These are phyloP conservation scores for Nasonovia ribisnigri DNA, from an alignment of 2,888 invertebrate species.

Conservation along the genomic window DNA sequence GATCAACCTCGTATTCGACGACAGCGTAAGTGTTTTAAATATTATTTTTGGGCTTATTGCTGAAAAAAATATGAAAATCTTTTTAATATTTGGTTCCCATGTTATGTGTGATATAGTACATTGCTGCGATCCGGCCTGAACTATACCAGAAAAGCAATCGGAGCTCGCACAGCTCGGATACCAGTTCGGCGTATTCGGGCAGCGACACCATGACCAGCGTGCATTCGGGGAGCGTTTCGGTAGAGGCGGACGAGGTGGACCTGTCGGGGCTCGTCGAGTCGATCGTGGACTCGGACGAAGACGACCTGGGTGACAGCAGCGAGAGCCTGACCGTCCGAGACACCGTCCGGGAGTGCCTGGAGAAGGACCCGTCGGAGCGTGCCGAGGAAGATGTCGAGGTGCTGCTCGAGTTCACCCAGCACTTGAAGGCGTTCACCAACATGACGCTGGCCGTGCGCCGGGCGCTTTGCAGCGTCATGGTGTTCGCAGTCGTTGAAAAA, in stretches of 20 bases:
- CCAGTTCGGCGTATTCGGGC: constrained; percentile 95
- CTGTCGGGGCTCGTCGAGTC: constrained; percentile 95
- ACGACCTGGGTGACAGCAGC: constrained; percentile 81
- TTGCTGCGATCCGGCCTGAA: constrained; percentile 61
- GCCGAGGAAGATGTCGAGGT: constrained; percentile 96
- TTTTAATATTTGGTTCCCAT: not conserved
- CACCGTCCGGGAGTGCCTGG: constrained; percentile 95
- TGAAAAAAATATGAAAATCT: not conserved
- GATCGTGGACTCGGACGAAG: constrained; percentile 95
- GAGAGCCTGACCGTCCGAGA: constrained; percentile 91
- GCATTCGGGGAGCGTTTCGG: constrained; percentile 77
- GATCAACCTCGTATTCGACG: constrained; percentile 73
- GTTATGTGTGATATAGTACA: constrained; percentile 24
- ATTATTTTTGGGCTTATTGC: not conserved
- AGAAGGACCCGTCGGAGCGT: constrained; percentile 95
- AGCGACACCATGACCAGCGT: constrained; percentile 96
- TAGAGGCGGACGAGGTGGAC: constrained; percentile 84
- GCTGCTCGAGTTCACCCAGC: constrained; percentile 96
- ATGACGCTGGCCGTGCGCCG: constrained; percentile 95
- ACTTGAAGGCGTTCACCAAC: constrained; percentile 96
- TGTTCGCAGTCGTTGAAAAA: constrained; percentile 98
- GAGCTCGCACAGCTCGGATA: constrained; percentile 91
- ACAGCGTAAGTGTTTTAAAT: constrained; percentile 70
- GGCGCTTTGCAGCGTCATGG: constrained; percentile 95
- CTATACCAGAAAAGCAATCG: constrained; percentile 84